A percentile compares a stretch with the other conserved stretches of the same genome.
Conservation (phyloP, 2,797 vertebrate species). For the Siniperca undulata region DNA sequence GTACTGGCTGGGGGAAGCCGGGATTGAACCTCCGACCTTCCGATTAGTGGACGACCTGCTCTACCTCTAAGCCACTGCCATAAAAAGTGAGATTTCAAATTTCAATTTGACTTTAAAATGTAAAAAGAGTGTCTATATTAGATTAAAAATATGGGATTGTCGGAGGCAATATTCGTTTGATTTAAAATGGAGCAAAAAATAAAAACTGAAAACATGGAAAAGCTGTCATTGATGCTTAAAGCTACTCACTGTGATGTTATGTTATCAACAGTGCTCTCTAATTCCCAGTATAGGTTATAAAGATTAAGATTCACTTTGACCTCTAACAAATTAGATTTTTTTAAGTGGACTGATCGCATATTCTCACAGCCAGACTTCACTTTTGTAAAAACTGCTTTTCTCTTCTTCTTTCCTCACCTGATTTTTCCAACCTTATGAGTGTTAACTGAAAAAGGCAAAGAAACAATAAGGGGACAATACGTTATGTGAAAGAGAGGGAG, state of each 20-base stretch:
- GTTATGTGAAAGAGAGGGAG: constrained; percentile 17
- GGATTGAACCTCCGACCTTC: too few species aligned
- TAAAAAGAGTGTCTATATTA: neutral
- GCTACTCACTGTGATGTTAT: neutral
- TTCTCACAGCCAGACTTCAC: neutral
- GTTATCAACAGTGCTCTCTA: neutral
- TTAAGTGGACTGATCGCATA: neutral
- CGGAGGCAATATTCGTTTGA: neutral
- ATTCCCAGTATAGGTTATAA: neutral
- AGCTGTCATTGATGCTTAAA: neutral
- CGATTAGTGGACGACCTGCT: too few species aligned
- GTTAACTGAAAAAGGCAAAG: constrained; percentile 19
- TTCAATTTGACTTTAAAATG: neutral
- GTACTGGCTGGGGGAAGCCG: too few species aligned
- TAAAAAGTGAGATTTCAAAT: neutral
- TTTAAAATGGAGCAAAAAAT: neutral
- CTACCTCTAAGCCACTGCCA: too few species aligned
- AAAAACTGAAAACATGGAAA: neutral
- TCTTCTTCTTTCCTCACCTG: neutral
- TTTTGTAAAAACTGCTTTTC: constrained; percentile 14
- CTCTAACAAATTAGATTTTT: neutral
- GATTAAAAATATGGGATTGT: neutral
- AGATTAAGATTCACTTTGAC: neutral
- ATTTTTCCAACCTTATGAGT: neutral
- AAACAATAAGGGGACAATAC: neutral